Evolutionary conservation across 2,113 vertebrate species (phyloP).

Genomic region (Poeciliopsis turrubarensis): DNA sequence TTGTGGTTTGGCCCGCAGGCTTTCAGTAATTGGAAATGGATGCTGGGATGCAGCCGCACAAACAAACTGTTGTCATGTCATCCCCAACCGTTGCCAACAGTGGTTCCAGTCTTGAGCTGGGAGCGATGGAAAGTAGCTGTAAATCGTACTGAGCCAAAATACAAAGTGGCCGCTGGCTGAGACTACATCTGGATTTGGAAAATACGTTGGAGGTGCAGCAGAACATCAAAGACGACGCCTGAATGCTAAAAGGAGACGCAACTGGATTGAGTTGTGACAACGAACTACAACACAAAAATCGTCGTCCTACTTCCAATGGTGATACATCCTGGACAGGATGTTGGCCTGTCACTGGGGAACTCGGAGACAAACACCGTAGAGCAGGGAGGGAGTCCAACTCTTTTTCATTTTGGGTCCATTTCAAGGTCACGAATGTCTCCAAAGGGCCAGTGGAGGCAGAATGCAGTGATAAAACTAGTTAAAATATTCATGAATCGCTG

Average conservation of each 20-base stretch:
- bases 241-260: neutral
- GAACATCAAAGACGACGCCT: neutral
- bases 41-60: constrained; percentile 3
- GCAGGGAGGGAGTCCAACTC: too few relatives aligned
- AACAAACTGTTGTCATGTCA: constrained; percentile 3
- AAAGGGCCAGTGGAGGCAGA: too few relatives aligned
- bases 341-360: too few relatives aligned
- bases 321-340: too few relatives aligned
- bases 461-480: too few relatives aligned
- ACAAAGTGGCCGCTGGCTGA: neutral
- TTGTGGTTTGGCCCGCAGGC: constrained; percentile 13
- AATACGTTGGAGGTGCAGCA: neutral
- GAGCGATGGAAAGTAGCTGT: neutral
- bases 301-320: too few relatives aligned
- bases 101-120: neutral
- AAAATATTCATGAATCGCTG: too few relatives aligned
- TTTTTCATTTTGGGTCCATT: too few relatives aligned
- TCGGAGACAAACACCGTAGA: too few relatives aligned
- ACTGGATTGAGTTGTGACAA: too few relatives aligned
- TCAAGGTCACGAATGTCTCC: too few relatives aligned
- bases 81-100: neutral
- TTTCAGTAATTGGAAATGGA: constrained; percentile 18
- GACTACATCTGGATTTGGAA: neutral
- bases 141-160: neutral
- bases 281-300: too few relatives aligned